Evolutionary conservation across 2,888 invertebrate genomes (phyloP).

Genomic region (Horisme vitalbata): DNA sequence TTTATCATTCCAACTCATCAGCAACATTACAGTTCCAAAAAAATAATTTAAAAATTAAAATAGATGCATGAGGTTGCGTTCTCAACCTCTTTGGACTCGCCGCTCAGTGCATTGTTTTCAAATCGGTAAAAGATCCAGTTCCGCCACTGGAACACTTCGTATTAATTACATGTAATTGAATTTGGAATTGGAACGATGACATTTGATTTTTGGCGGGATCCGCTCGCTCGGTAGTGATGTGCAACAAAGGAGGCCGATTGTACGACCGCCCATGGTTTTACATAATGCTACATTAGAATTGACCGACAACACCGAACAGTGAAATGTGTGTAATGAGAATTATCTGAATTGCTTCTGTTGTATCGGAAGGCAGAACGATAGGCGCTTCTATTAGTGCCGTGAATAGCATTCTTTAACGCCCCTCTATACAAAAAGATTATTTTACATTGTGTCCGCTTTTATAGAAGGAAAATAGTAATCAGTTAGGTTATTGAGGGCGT

Average conservation of each 20-base stretch:
- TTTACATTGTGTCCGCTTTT: slow-evolving; percentile 70
- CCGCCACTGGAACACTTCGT: slow-evolving; percentile 73
- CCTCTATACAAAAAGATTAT: slow-evolving; percentile 71
- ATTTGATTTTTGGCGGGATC: slow-evolving; percentile 82
- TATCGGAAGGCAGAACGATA: slow-evolving; percentile 68
- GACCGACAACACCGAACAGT: slow-evolving; percentile 72
- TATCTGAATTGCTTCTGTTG: slow-evolving; percentile 80
- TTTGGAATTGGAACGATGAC: slow-evolving; percentile 86
- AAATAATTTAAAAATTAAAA: slow-evolving; percentile 44
- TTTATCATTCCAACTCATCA: slow-evolving; percentile 50
- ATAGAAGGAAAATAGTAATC: slow-evolving; percentile 74
- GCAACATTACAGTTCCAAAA: slow-evolving; percentile 44
- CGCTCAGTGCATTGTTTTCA: slow-evolving; percentile 69
- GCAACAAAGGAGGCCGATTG: slow-evolving; percentile 74
- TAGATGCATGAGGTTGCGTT: slow-evolving; percentile 61
- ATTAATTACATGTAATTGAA: slow-evolving; percentile 86
- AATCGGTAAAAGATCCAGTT: slow-evolving; percentile 69
- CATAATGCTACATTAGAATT: slow-evolving; percentile 75
- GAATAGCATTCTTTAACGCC: slow-evolving; percentile 73
- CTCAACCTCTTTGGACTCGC: slow-evolving; percentile 58
- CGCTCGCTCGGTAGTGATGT: slow-evolving; percentile 73
- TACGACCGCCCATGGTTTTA: slow-evolving; percentile 69
- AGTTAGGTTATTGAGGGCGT: slow-evolving; percentile 74
- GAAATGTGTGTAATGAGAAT: slow-evolving; percentile 82
- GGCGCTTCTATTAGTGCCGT: slow-evolving; percentile 64